These are phyloP conservation scores for Myrmophylax atrothorax DNA, from an alignment of 2,113 vertebrate species.

Conservation along the genomic window DNA sequence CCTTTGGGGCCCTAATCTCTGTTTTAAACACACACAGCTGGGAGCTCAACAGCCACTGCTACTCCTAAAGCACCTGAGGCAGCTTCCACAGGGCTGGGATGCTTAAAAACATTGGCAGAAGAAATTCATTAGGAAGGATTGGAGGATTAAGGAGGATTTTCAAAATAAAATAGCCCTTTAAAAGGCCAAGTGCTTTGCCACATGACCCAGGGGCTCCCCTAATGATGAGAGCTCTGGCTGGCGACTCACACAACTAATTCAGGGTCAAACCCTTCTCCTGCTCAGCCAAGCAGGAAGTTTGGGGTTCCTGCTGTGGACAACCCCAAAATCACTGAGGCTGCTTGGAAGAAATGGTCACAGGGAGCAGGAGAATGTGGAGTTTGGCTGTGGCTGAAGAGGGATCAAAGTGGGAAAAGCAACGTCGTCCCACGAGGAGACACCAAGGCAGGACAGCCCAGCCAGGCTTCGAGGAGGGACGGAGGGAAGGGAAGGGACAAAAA, in stretches of 20 bases:
- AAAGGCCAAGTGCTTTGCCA: not conserved
- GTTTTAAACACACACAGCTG: not conserved
- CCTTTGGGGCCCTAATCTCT: not conserved
- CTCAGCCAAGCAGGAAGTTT: not conserved
- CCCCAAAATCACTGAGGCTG: not conserved
- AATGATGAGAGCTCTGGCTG: not conserved
- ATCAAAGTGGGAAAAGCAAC: not conserved
- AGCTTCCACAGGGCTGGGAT: not conserved
- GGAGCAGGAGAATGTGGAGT: not conserved
- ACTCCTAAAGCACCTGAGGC: not conserved
- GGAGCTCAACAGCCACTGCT: not conserved
- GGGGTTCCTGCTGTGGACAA: not conserved
- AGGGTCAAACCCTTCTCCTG: not conserved
- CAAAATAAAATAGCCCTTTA: not conserved
- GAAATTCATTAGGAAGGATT: conserved; percentile 32
- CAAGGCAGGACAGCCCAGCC: accelerated
- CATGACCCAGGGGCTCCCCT: not conserved
- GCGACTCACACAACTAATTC: not conserved
- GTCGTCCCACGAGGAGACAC: accelerated
- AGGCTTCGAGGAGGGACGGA: not conserved
- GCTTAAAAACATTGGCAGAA: not conserved
- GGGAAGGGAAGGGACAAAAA: accelerated
- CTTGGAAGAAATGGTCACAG: accelerated
- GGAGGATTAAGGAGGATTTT: conserved; percentile 44
- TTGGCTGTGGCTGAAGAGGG: not conserved